These are phyloP conservation scores for Pristionchus mayeri DNA, from an alignment of 2,888 invertebrate genomes.

Conservation along the genomic window DNA sequence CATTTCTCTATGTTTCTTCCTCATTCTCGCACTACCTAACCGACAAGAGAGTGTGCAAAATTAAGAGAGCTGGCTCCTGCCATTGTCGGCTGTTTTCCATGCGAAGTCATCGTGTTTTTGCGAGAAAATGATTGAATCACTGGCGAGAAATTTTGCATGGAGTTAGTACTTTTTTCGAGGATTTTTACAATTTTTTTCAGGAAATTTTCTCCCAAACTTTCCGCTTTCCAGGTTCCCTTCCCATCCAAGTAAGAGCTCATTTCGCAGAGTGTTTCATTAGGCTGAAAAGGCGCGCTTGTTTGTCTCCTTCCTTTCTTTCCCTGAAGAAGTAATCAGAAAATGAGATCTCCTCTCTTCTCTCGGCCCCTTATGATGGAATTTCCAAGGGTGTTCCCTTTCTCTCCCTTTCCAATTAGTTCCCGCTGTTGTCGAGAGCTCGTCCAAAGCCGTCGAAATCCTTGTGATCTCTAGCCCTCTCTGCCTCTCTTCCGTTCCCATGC, in stretches of 20 bases:
- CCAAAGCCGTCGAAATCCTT: slow-evolving; percentile 3
- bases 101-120: too few relatives aligned
- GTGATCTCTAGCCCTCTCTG: too few relatives aligned
- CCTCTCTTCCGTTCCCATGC: too few relatives aligned
- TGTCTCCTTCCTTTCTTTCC: slow-evolving; percentile 7
- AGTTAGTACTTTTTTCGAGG: too few relatives aligned
- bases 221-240: too few relatives aligned
- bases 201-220: too few relatives aligned
- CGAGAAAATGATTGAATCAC: too few relatives aligned
- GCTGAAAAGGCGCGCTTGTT: slow-evolving; percentile 24
- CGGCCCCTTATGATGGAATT: slow-evolving; percentile 15
- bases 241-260: slow-evolving; percentile 25
- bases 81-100: too few relatives aligned
- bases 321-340: slow-evolving; percentile 28
- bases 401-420: slow-evolving; percentile 7
- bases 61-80: too few relatives aligned
- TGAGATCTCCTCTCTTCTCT: slow-evolving; percentile 16
- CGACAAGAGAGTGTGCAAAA: too few relatives aligned
- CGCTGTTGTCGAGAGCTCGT: not conserved
- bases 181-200: not conserved
- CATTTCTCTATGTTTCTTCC: not conserved
- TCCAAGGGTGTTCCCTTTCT: not conserved
- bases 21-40: not conserved
- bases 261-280: slow-evolving; percentile 38
- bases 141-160: too few relatives aligned